These are phyloP conservation scores for Plagodis dolabraria DNA, from an alignment of 2,888 invertebrate species.

Conservation along the genomic window DNA sequence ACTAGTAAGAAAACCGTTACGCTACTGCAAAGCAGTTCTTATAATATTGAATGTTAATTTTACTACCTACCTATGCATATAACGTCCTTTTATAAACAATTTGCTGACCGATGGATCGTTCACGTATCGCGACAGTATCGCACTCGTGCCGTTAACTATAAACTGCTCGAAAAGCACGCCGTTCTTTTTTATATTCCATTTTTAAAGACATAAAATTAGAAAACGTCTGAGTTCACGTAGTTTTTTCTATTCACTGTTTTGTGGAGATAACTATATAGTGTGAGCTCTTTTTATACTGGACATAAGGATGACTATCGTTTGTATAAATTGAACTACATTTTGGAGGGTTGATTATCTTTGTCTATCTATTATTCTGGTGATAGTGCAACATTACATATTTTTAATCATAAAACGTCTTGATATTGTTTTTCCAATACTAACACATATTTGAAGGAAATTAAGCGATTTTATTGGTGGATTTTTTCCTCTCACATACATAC, in stretches of 20 bases:
- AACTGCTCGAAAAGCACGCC: slow-evolving; percentile 53
- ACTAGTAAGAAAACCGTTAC: too few relatives aligned
- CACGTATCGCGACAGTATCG: slow-evolving; percentile 5
- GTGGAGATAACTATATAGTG: slow-evolving; percentile 5
- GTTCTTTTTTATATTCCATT: slow-evolving; percentile 48
- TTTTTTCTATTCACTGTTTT: slow-evolving; percentile 14
- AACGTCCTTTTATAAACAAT: slow-evolving; percentile 8
- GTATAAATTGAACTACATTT: not conserved
- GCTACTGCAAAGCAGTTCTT: too few relatives aligned
- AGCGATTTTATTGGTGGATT: too few relatives aligned
- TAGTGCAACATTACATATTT: not conserved
- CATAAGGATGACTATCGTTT: slow-evolving; percentile 1
- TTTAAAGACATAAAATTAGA: slow-evolving; percentile 47
- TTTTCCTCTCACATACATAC: too few relatives aligned
- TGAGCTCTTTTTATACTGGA: slow-evolving; percentile 12
- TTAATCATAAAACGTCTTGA: too few relatives aligned
- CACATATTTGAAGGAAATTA: too few relatives aligned
- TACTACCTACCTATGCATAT: not conserved
- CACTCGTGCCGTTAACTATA: slow-evolving; percentile 23
- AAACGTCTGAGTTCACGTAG: slow-evolving; percentile 41
- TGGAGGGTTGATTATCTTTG: slow-evolving; percentile 9
- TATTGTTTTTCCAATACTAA: too few relatives aligned
- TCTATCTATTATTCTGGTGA: slow-evolving; percentile 6
- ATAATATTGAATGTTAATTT: too few relatives aligned
- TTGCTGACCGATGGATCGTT: not conserved